Percentiles rank a stretch among this genome's conserved stretches.
These are phyloP conservation scores for Tribolium castaneum DNA, from an alignment of 1,140 invertebrate genomes.

Conservation along the genomic window DNA sequence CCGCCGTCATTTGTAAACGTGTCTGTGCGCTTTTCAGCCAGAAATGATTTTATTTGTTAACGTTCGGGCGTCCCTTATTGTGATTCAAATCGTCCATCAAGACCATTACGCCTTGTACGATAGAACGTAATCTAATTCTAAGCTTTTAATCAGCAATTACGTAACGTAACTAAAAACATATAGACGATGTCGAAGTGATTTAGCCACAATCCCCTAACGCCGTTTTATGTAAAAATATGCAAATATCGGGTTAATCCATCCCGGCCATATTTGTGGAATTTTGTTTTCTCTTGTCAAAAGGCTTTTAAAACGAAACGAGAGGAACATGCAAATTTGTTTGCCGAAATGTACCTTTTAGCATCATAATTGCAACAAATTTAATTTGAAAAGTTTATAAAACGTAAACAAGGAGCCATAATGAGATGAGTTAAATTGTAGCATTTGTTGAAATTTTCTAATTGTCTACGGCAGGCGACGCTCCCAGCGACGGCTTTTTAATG, in stretches of 20 bases:
- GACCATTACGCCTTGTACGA: neutral
- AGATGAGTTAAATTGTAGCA: conserved; percentile 25
- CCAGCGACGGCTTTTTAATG: conserved; percentile 2
- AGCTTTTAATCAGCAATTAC: conserved; percentile 38
- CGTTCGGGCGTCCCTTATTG: neutral
- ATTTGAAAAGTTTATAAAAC: conserved; percentile 42
- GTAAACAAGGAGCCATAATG: conserved; percentile 32
- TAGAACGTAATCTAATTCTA: conserved; percentile 24
- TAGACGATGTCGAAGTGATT: conserved; percentile 40
- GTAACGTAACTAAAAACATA: conserved; percentile 36
- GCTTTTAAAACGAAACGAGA: conserved; percentile 37
- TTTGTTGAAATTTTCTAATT: conserved; percentile 14
- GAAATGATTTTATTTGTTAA: conserved; percentile 22
- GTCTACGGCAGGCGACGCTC: neutral
- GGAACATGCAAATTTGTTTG: conserved; percentile 41
- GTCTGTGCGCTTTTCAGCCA: neutral
- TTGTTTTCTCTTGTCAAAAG: conserved; percentile 39
- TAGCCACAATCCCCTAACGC: conserved; percentile 33
- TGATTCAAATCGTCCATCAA: conserved; percentile 27
- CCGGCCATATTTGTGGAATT: conserved; percentile 35
- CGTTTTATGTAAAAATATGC: conserved; percentile 42
- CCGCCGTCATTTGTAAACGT: neutral
- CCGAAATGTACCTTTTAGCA: conserved; percentile 22
- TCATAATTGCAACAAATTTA: conserved; percentile 36
- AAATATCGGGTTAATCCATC: conserved; percentile 39